Percentiles rank a stretch among this genome's conserved stretches.
phyloP scores from a whole-genome alignment of 2,113 vertebrate genomes.

The Fukomys damarensis region DNA sequence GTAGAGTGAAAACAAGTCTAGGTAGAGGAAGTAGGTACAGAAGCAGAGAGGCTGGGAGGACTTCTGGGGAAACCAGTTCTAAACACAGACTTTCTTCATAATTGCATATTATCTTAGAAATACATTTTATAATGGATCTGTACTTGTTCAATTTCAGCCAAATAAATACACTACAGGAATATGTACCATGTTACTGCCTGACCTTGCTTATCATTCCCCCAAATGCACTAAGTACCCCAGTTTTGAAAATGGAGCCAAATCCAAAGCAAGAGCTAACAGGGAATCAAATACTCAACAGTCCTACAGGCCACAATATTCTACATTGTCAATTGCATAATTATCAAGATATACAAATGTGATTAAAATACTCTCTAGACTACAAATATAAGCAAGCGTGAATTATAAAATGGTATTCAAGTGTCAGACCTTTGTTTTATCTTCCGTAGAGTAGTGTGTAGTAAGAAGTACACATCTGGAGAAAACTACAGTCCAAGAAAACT shows the following conservation, averaged over 20 bases:
- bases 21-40: neutral
- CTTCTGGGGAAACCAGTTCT: neutral
- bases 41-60: neutral
- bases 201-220: neutral
- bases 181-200: neutral
- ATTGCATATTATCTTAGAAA: neutral
- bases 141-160: neutral
- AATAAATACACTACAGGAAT: neutral
- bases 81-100: neutral
- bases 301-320: neutral
- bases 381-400: neutral
- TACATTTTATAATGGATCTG: neutral
- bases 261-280: neutral
- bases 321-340: neutral
- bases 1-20: neutral
- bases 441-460: neutral
- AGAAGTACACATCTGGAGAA: constrained; percentile 10
- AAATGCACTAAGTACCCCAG: neutral
- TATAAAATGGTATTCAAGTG: neutral
- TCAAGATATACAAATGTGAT: neutral
- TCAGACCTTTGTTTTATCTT: neutral
- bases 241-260: neutral
- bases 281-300: neutral
- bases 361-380: neutral
- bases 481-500: constrained; percentile 48